Evolutionary conservation across 2,113 vertebrate species (phyloP).

Genomic region (Amazona vittata): DNA sequence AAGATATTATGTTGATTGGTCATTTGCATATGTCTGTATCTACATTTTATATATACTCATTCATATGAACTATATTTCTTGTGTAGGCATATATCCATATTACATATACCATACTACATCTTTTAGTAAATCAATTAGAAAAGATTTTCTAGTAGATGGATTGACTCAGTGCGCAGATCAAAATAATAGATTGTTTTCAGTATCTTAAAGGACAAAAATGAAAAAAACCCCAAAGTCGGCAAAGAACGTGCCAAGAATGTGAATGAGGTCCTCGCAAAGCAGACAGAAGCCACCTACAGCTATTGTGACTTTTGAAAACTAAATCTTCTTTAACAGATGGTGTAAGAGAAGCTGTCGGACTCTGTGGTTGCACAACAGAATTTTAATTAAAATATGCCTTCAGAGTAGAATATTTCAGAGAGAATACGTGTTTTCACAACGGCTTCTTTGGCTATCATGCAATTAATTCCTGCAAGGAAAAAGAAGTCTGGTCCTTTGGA

Average conservation of each 20-base stretch:
- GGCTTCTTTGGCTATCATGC: background rate
- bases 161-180: background rate
- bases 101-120: background rate
- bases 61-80: background rate
- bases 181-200: background rate
- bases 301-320: background rate
- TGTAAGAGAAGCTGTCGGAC: background rate
- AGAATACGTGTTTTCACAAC: background rate
- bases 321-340: background rate
- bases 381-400: background rate
- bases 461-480: background rate
- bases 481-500: background rate
- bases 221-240: background rate
- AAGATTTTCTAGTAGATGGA: background rate
- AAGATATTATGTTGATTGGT: background rate
- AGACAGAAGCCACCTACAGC: background rate
- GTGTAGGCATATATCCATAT: background rate
- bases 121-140: background rate
- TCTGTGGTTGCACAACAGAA: background rate
- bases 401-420: background rate
- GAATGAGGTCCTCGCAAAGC: background rate
- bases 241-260: background rate
- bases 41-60: background rate
- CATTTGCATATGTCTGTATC: background rate
- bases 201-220: background rate